Percentiles rank a stretch among this genome's conserved stretches.
These are phyloP conservation scores for Stomatorhinus ivindoensis DNA, from an alignment of 2,113 vertebrate genomes.

Conservation along the genomic window DNA sequence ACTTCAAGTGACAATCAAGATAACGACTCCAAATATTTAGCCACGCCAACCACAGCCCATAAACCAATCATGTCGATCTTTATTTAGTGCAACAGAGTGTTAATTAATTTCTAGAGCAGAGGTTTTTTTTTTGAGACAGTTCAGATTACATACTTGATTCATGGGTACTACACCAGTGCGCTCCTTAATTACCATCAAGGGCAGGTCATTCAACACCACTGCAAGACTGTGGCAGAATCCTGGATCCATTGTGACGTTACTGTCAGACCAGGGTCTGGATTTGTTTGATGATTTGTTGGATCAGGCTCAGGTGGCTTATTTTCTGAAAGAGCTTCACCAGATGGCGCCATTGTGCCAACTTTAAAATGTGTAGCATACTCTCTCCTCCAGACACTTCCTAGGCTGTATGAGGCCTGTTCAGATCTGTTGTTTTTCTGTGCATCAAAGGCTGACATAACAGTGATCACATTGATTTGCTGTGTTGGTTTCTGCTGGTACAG, in stretches of 20 bases:
- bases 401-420: neutral
- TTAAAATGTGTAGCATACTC: neutral
- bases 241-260: neutral
- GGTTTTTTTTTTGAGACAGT: neutral
- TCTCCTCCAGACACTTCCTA: neutral
- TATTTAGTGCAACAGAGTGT: neutral
- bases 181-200: neutral
- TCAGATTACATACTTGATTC: neutral
- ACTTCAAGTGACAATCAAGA: neutral
- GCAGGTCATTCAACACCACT: neutral
- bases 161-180: neutral
- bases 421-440: neutral
- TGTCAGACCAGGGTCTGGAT: neutral
- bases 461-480: neutral
- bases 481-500: neutral
- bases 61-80: neutral
- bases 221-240: neutral
- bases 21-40: neutral
- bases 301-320: neutral
- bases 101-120: neutral
- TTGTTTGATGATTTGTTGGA: neutral
- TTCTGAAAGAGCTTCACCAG: neutral
- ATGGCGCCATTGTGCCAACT: slow-evolving; percentile 8
- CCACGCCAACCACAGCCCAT: neutral
- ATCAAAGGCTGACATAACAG: neutral